These are phyloP conservation scores for Polypedilum pembai DNA, from an alignment of 1,140 invertebrate species.

Conservation along the genomic window DNA sequence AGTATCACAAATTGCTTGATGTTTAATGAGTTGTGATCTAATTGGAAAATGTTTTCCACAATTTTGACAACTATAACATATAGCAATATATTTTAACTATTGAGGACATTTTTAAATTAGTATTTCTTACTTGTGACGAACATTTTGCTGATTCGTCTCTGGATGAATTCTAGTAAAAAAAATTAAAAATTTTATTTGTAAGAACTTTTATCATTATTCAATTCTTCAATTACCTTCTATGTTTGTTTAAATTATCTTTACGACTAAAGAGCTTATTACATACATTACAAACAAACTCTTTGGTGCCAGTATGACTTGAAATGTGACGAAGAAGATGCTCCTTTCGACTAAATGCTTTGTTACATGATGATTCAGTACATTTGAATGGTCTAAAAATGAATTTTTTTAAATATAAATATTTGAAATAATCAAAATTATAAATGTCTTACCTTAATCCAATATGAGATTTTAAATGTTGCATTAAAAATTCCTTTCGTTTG, in stretches of 20 bases:
- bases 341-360: constrained; percentile 64
- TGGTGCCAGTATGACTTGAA: constrained; percentile 65
- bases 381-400: constrained; percentile 52
- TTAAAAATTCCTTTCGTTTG: constrained; percentile 63
- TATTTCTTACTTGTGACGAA: background rate
- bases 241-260: constrained; percentile 68
- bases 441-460: constrained; percentile 46
- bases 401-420: background rate
- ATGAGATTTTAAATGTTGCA: constrained; percentile 64
- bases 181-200: background rate
- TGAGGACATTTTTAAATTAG: background rate
- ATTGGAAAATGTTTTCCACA: background rate
- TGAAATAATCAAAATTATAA: background rate
- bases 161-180: constrained; percentile 14
- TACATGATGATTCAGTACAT: constrained; percentile 53
- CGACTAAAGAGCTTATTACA: constrained; percentile 69
- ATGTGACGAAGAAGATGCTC: constrained; percentile 63
- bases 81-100: background rate
- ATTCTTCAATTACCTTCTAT: constrained; percentile 44
- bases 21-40: background rate
- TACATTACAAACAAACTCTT: constrained; percentile 65
- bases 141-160: background rate
- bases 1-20: background rate
- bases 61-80: background rate
- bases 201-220: background rate